Percentiles rank a stretch among this genome's conserved stretches.
These are phyloP conservation scores for Osmerus mordax DNA, from an alignment of 2,113 vertebrate species.

Conservation along the genomic window DNA sequence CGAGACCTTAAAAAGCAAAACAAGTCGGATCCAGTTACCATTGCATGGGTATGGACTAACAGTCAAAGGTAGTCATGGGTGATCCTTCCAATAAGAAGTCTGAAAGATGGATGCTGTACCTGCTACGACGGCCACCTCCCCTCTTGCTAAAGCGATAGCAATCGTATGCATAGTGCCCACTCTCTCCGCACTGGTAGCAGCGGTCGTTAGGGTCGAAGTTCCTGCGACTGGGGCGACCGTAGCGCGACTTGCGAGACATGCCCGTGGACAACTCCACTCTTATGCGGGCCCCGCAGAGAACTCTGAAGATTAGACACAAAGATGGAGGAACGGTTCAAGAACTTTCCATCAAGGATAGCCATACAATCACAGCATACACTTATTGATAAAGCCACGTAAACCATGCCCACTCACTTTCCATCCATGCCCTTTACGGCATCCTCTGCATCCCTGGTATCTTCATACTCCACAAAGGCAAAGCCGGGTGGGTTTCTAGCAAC, in stretches of 20 bases:
- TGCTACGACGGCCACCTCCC: slow-evolving; percentile 54
- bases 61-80: too few relatives aligned
- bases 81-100: too few relatives aligned
- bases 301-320: slow-evolving; percentile 31
- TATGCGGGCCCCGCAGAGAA: slow-evolving; percentile 59
- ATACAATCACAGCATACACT: slow-evolving; percentile 6
- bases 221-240: slow-evolving; percentile 59
- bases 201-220: slow-evolving; percentile 64
- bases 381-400: slow-evolving; percentile 8
- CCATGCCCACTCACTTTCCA: slow-evolving; percentile 54
- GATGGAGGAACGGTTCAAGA: neutral
- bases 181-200: slow-evolving; percentile 64
- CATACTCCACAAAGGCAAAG: slow-evolving; percentile 64
- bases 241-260: slow-evolving; percentile 60
- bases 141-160: slow-evolving; percentile 63
- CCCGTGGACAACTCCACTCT: slow-evolving; percentile 62
- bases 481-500: slow-evolving; percentile 62
- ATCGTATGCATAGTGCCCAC: slow-evolving; percentile 64
- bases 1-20: slow-evolving; percentile 20
- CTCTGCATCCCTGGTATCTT: slow-evolving; percentile 59
- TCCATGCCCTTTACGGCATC: slow-evolving; percentile 65
- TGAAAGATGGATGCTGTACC: slow-evolving; percentile 26
- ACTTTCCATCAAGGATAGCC: neutral
- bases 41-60: neutral
- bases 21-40: neutral